Evolutionary conservation across 2,888 invertebrate genomes (phyloP).

Genomic region (Diarsia dahlii): DNA sequence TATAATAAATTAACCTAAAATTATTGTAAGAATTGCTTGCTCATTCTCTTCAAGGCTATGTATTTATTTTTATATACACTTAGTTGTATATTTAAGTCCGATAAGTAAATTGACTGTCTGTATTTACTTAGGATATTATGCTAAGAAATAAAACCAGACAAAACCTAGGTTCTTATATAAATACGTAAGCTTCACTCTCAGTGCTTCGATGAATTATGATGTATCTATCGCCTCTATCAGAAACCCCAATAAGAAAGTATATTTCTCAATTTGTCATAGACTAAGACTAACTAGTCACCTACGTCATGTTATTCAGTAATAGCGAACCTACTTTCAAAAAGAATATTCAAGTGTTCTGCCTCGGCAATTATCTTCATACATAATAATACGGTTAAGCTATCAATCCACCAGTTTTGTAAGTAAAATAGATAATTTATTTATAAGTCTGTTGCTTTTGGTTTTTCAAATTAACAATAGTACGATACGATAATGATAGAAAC

Average conservation of each 20-base stretch:
- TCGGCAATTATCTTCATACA: conserved; percentile 4
- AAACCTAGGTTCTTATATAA: background rate
- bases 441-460: background rate
- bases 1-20: too few relatives aligned
- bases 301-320: background rate
- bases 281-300: background rate
- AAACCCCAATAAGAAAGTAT: background rate
- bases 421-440: too few relatives aligned
- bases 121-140: conserved; percentile 10
- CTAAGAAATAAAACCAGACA: background rate
- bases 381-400: background rate
- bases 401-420: background rate
- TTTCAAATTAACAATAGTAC: background rate
- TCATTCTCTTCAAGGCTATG: background rate
- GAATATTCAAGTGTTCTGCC: background rate
- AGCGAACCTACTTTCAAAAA: background rate
- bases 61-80: background rate
- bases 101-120: background rate
- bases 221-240: background rate
- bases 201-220: background rate
- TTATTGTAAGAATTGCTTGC: background rate
- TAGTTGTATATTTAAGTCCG: background rate
- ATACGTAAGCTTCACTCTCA: background rate
- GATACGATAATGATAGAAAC: too few relatives aligned
- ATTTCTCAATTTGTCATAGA: conserved; percentile 15